phyloP scores from a whole-genome alignment of 1,140 invertebrate species.

The Bactericera cockerelli region DNA sequence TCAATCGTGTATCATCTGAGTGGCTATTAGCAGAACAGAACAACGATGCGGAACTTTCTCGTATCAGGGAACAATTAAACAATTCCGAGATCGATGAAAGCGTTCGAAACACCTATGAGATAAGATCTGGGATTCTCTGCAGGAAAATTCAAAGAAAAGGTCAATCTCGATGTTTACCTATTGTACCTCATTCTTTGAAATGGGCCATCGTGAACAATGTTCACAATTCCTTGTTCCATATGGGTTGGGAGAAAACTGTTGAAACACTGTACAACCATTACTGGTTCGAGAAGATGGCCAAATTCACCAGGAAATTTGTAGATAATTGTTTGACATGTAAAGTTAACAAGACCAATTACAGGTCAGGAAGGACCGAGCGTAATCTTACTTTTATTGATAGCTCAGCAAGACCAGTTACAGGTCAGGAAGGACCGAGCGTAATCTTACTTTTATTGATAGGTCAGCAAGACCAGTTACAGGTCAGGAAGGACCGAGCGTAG shows the following conservation, averaged over 20 bases:
- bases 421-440: no score
- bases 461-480: no score
- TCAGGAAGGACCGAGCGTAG: no score
- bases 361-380: no score
- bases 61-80: no score
- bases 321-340: conserved; percentile 14
- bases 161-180: conserved; percentile 23
- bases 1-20: no score
- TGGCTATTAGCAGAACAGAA: no score
- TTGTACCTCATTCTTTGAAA: conserved; percentile 23
- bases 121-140: conserved; percentile 19
- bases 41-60: no score
- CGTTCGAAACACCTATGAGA: conserved; percentile 21
- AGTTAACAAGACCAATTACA: conserved; percentile 4
- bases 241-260: no score
- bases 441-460: no score
- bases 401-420: no score
- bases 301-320: conserved; percentile 12
- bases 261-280: conserved; percentile 9
- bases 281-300: conserved; percentile 11
- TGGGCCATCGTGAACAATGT: conserved; percentile 26
- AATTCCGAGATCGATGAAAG: conserved; percentile 13
- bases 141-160: conserved; percentile 21
- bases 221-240: conserved; percentile 17
- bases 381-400: no score